phyloP scores from a whole-genome alignment of 1,140 invertebrate genomes.

The Drosophila ironensis region DNA sequence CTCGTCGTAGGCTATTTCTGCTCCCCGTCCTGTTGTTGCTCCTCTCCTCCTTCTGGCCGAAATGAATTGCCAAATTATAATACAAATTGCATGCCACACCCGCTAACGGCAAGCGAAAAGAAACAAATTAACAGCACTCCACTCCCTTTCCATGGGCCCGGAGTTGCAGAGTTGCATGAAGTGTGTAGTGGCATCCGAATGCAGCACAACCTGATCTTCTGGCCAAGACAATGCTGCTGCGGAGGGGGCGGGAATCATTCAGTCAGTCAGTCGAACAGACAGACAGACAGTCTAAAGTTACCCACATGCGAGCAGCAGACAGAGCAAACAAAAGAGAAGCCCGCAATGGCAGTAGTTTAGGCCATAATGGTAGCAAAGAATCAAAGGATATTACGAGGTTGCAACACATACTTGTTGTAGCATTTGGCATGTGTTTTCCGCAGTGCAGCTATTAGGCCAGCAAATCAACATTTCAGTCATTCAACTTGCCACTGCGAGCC shows the following conservation, averaged over 20 bases:
- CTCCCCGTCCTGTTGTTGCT: slow-evolving; percentile 7
- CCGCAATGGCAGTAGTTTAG: no score
- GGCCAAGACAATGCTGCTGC: slow-evolving; percentile 38
- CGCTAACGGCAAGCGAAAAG: slow-evolving; percentile 20
- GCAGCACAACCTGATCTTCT: slow-evolving; percentile 7
- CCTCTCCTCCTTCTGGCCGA: slow-evolving; percentile 11
- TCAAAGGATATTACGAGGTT: not conserved
- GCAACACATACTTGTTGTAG: no score
- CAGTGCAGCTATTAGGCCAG: not conserved
- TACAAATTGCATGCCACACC: slow-evolving; percentile 73
- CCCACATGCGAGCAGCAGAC: not conserved
- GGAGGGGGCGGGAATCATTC: slow-evolving; percentile 7
- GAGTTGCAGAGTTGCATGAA: slow-evolving; percentile 27
- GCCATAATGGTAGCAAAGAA: no score
- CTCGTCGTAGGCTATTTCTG: no score
- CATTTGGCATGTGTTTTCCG: no score
- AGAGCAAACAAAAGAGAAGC: not conserved
- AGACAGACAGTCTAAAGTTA: not conserved
- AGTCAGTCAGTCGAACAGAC: slow-evolving; percentile 24
- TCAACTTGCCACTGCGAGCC: not conserved
- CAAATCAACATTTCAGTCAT: not conserved
- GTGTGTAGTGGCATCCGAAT: slow-evolving; percentile 6
- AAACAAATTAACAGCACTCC: slow-evolving; percentile 2
- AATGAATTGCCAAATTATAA: slow-evolving; percentile 69
- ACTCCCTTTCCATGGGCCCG: slow-evolving; percentile 3